These are phyloP conservation scores for Oreocharis arfaki DNA, from an alignment of 2,113 vertebrate species.

Conservation along the genomic window DNA sequence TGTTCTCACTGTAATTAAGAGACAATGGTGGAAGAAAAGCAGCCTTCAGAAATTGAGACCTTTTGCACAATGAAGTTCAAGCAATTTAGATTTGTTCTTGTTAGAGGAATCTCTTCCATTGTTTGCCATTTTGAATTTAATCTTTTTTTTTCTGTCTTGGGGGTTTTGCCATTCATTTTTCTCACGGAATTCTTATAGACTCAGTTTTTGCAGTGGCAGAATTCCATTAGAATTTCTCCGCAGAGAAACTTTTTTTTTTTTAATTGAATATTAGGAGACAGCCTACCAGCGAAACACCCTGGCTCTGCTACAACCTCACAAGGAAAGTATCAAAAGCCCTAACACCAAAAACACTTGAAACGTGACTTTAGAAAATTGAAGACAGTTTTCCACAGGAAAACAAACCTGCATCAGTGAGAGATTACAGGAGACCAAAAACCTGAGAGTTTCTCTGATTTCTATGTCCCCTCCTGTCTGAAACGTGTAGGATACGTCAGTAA, in stretches of 20 bases:
- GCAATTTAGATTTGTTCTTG: neutral
- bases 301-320: neutral
- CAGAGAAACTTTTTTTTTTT: neutral
- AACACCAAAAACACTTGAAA: neutral
- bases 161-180: neutral
- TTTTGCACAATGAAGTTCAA: slow-evolving; percentile 16
- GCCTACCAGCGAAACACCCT: neutral
- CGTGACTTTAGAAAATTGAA: neutral
- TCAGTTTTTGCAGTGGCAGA: neutral
- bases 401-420: neutral
- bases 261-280: neutral
- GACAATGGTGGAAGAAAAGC: neutral
- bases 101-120: neutral
- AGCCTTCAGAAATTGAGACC: neutral
- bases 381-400: neutral
- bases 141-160: neutral
- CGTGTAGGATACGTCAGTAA: neutral
- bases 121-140: neutral
- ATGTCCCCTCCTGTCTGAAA: neutral
- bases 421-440: neutral
- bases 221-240: neutral
- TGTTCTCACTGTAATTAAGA: neutral
- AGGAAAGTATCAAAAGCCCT: neutral
- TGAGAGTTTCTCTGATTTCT: neutral
- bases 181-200: neutral